These are phyloP conservation scores for Scortum barcoo DNA, from an alignment of 2,113 vertebrate genomes.

Conservation along the genomic window DNA sequence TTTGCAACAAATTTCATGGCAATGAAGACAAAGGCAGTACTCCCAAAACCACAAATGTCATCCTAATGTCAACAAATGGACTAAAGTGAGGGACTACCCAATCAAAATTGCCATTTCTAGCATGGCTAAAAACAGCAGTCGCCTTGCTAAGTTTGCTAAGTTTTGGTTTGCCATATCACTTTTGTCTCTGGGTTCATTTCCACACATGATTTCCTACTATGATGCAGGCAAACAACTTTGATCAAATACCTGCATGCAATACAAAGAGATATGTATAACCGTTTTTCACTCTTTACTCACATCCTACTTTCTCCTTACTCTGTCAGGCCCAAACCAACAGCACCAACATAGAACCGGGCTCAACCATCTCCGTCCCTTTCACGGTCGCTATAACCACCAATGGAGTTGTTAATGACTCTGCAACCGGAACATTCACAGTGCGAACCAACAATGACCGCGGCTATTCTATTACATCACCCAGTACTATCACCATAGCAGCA, in stretches of 20 bases:
- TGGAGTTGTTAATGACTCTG: conserved; percentile 37
- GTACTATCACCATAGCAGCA: conserved; percentile 27
- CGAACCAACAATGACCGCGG: conserved; percentile 71
- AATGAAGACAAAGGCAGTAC: neutral
- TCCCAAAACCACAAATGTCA: too few relatives aligned
- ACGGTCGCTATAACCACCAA: conserved; percentile 32
- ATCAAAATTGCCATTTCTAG: too few relatives aligned
- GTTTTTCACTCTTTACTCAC: too few relatives aligned
- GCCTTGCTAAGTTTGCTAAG: too few relatives aligned
- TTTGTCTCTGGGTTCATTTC: neutral
- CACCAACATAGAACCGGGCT: conserved; percentile 70
- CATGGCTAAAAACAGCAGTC: too few relatives aligned
- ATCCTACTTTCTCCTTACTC: neutral
- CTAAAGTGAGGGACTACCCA: too few relatives aligned
- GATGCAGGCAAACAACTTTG: neutral
- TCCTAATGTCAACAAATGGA: neutral
- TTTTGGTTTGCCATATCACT: neutral
- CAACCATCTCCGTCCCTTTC: conserved; percentile 70
- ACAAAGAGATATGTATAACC: neutral
- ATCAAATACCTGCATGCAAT: neutral
- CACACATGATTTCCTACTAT: neutral
- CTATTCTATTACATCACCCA: conserved; percentile 31
- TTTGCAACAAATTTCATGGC: neutral
- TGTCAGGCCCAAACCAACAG: conserved; percentile 58
- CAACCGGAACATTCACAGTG: conserved; percentile 53